Base-by-base conservation (phyloP, 1,140 invertebrate genomes). In the Drosophila subpulchrella region DNA sequence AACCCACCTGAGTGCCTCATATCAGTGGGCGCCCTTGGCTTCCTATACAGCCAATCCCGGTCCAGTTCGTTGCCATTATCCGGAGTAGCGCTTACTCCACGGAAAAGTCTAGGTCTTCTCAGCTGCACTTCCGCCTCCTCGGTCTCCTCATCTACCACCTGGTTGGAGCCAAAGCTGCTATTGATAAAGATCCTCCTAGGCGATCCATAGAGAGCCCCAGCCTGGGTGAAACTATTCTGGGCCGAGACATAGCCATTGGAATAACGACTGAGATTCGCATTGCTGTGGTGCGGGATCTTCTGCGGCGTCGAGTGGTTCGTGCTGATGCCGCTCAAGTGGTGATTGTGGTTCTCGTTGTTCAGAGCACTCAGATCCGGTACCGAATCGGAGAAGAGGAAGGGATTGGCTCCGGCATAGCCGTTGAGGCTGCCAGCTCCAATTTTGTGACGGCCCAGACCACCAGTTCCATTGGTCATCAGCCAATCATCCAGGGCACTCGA, bases 401-500 rank as follows among this genome's bases (percentile, higher is more conserved):
- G 90, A 81, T 91, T 92, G n/a, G 71, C 91, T 12, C 91, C 89
- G 8, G 50, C 83, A 70, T 89, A 86, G 15, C 80, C 83, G 56
- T 83, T 91, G 4, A 91, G 60, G 68, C 92, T 92, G 48, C 91
- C 91, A 6, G 90, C 91, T 1, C 79, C 82, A 58, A 93, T 92
- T 30, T 92, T 91, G 44, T 91, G 84, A 0, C 88, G 62, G 0
- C 82, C 80, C 50, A 88, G n/a, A 5, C 84, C 81, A 10, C 78
- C 74, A 8, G 81, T 77, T 3, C 86, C 90, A 56, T 88, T 91
- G 8, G 86, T 89, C 88, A 93, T 91, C 30, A 94, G 81, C 93
- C 93, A 94, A 39, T 94, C 93, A 7, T 93, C 93, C 57, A 94
- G 71, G 7, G 91, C 92, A 47, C 88, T 92, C 10, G 91, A 91